Base-by-base conservation (phyloP, 2,888 invertebrate genomes). In the Eristalis tenax region DNA sequence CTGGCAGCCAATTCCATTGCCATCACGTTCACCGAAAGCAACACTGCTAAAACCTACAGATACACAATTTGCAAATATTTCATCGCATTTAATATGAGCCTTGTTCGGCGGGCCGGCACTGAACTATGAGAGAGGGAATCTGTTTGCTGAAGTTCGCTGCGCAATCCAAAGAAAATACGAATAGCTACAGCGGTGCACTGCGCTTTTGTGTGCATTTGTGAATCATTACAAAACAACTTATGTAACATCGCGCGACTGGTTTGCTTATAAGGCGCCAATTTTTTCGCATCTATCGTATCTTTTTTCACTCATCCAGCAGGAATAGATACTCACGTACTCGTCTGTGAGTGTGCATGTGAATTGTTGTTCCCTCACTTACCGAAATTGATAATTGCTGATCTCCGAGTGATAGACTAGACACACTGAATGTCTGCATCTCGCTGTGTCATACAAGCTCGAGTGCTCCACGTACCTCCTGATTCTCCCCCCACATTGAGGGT, bases 1-100 rank as follows among this genome's bases (percentile, higher is more conserved):
- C 77, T 85, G 73, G 73, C 85, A 81, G 56, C 18, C 73, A 32
- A 64, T 80, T 81, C 76, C 76, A 77, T 80, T 85, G 81, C 77
- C 84, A 71, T 32, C 71, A 63, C 43, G 68, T 75, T 76, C 71
- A 76, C 75, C 61, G 56, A 73, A 76, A 76, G 56, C 50, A 18
- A 65, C n/a, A n/a, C 73, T 78, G 59, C 64, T 64, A 65, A 57
- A 40, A 50, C 56, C 69, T 40, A 77, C 57, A 81, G 63, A 77
- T 40, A 85, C 61, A 66, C 61, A 50, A 61, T 71, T 61, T 71
- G 73, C 73, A 69, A 80, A 84, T 71, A 43, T 71, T 80, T 81
- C 68, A 77, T 80, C 68, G 61, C 40, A 63, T 71, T 76, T 56
- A 66, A 69, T 68, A 73, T 23, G 35, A 77, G 68, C 28, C 66